Evolutionary conservation across 2,888 invertebrate species (phyloP), one percentile per base, ranked within the genome.

Genomic region (Ochropleura leucogaster): DNA sequence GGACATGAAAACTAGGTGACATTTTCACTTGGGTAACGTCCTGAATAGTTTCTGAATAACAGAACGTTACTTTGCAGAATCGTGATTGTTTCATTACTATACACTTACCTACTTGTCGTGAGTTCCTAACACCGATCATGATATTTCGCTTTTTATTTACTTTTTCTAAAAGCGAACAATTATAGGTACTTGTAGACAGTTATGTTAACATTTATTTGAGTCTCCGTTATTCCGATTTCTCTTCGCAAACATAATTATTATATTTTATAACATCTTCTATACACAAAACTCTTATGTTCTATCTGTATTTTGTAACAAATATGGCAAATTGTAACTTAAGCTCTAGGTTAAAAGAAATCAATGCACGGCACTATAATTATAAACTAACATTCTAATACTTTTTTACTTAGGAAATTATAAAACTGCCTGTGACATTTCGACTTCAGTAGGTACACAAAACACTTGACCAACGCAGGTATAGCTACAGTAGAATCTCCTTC

Each of bases 81-180:
- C 87, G 87, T 87, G 87, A 87, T 57, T 64, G 60, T 62, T 68
- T 49, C 62, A 77, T 87, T 79, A 88, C 60, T 40, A 30, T 69
- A 68, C 53, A 46, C 46, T 72, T 55, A 68, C 40, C 18, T 59
- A 68, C 40, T 30, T 59, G n/a, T 78, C 53, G 69, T 64, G 69
- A 87, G 88, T 88, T 88, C 83, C 83, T 80, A 79, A 74, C 62
- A 76, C 60, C 55, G 65, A 67, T 74, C 72, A 67, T 81, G 75
- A 83, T 68, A 74, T 75, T 68, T 80, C 66, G 46, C 46, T 63
- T 84, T 80, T 84, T 73, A 60, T 49, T 49, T 57, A 66, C 30
- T 60, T 55, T 62, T 55, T 51, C 42, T 73, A 73, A 72, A 82
- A 77, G 73, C 67, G 47, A 77, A 72, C 42, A 74, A 77, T 62